Conservation (phyloP, 2,797 vertebrate species). For the Salarias fasciatus region DNA sequence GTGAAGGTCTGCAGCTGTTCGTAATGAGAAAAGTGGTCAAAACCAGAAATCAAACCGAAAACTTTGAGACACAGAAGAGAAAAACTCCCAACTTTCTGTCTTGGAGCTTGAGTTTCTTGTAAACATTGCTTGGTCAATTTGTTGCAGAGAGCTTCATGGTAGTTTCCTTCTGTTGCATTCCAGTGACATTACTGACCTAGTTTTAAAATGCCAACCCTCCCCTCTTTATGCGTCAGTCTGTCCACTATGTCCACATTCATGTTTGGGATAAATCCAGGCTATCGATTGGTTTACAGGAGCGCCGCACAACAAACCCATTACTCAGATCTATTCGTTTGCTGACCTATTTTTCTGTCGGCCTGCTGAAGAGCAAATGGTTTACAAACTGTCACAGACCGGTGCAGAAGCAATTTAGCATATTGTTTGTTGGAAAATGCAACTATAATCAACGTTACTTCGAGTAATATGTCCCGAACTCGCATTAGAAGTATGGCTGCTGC, state of each 20-base stretch:
- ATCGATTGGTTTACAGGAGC: slow-evolving; percentile 70
- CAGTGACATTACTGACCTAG: slow-evolving; percentile 53
- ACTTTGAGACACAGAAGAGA: slow-evolving; percentile 18
- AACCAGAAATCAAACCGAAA: slow-evolving; percentile 10
- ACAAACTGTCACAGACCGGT: slow-evolving; percentile 5
- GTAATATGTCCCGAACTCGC: not conserved
- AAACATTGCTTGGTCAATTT: slow-evolving; percentile 24
- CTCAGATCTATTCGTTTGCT: slow-evolving; percentile 57
- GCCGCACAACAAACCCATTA: slow-evolving; percentile 57
- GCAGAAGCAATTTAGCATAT: not conserved
- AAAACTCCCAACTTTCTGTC: slow-evolving; percentile 12
- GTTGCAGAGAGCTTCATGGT: slow-evolving; percentile 7
- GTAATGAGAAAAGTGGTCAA: slow-evolving; percentile 14
- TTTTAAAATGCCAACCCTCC: slow-evolving; percentile 42
- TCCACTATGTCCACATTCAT: slow-evolving; percentile 42
- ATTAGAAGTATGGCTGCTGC: not conserved
- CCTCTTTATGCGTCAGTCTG: slow-evolving; percentile 45
- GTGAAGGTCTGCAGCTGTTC: slow-evolving; percentile 7
- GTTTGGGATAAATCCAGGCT: slow-evolving; percentile 46
- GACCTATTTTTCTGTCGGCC: slow-evolving; percentile 59
- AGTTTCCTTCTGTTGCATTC: not conserved
- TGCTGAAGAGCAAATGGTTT: slow-evolving; percentile 15
- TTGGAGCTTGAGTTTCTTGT: slow-evolving; percentile 20
- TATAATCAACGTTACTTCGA: not conserved
- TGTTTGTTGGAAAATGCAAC: slow-evolving; percentile 7